Base-by-base conservation (phyloP, 2,113 vertebrate genomes). In the Gavialis gangeticus region DNA sequence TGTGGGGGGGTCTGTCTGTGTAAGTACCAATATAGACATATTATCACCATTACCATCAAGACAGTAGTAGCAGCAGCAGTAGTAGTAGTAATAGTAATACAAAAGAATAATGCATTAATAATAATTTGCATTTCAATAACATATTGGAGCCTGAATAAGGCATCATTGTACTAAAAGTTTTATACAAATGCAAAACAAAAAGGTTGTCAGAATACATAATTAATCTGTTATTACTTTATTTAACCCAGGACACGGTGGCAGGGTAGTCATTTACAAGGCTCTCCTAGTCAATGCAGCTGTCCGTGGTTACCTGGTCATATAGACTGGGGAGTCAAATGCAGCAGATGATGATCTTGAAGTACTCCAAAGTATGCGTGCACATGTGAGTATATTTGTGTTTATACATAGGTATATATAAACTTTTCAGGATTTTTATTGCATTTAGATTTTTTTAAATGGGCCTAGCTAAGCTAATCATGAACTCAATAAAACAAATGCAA, bases 401-500 rank as follows among this genome's bases (percentile, higher is more conserved):
- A 46, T 46, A 46, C 8, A 46, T 46, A 84, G 15, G 25, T 60
- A 75, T 34, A 58, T 81, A 92, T 76, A 91, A 80, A 71, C 8
- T 84, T 85, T 37, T 95, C 73, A 55, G 14, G 28, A 3, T 0
- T 30, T 86, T 91, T 81, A 84, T 79, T 21, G n/a, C 25, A 75
- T 56, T 19, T 75, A 82, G 2, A 18, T 89, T 94, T 90, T 30
- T 86, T 96, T 91, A 94, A 95, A 93, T 84, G 91, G 82, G 79
- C 46, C 57, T 89, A 87, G 91, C 91, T 91, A 69, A 57, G 85
- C 90, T 71, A 88, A 94, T 87, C 82, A 19, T 58, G 87, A 87
- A 64, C 89, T 55, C 82, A 96, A 82, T 15, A 57, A 94, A 95
- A 92, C 69, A 91, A 88, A 12, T 94, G 60, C 95, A 90, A 87